A percentile compares a stretch with the other conserved stretches of the same genome.
These are phyloP conservation scores for Lethenteron camtschaticum DNA, from an alignment of 2,113 vertebrate genomes.

Conservation along the genomic window DNA sequence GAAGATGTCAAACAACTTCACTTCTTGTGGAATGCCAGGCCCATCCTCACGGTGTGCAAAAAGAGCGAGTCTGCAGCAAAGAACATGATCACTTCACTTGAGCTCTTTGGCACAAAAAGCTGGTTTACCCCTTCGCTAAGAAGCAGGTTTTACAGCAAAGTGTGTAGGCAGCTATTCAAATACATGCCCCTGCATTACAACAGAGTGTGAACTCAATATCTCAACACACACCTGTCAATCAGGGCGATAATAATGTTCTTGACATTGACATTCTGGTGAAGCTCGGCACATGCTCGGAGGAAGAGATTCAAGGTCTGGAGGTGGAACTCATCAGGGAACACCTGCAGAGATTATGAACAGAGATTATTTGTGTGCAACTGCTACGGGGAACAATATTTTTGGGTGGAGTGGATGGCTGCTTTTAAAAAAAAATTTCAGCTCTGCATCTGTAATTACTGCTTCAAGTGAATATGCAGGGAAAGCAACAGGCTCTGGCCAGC, in stretches of 20 bases:
- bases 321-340: constrained; percentile 96
- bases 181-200: constrained; percentile 7
- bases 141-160: too few species aligned
- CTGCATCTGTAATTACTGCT: too few species aligned
- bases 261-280: constrained; percentile 93
- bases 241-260: constrained; percentile 99
- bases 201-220: constrained; percentile 8
- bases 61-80: constrained; percentile 45
- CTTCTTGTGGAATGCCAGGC: constrained; percentile 82
- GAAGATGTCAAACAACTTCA: constrained; percentile 97
- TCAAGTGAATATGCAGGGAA: too few species aligned
- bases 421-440: too few species aligned
- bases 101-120: too few species aligned
- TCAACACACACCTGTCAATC: constrained; percentile 54
- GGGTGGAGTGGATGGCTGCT: too few species aligned
- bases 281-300: constrained; percentile 77
- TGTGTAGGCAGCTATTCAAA: neutral
- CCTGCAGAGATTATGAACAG: constrained; percentile 21
- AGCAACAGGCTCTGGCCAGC: too few species aligned
- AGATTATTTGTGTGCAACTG: too few species aligned
- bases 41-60: constrained; percentile 96
- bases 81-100: neutral
- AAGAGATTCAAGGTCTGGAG: constrained; percentile 94
- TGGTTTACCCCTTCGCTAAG: too few species aligned
- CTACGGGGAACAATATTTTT: too few species aligned